phyloP scores from a whole-genome alignment of 2,797 vertebrate genomes.

The Falco peregrinus region DNA sequence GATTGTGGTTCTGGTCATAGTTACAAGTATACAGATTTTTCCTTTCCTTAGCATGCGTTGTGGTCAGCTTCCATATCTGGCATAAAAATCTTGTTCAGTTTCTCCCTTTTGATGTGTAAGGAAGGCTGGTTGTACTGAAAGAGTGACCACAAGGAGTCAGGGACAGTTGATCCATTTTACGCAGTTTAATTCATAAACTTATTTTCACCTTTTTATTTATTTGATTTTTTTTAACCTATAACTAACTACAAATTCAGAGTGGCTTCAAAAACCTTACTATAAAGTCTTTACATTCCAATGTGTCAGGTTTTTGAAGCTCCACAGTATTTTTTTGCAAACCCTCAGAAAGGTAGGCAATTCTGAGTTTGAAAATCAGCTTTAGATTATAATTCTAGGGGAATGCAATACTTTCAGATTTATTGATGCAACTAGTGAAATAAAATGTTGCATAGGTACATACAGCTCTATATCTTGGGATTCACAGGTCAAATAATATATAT shows the following conservation, averaged over 20 bases:
- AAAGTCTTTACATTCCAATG: not conserved
- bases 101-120: not conserved
- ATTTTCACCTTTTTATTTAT: not conserved
- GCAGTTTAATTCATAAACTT: not conserved
- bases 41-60: not conserved
- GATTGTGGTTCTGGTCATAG: not conserved
- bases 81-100: not conserved
- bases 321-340: not conserved
- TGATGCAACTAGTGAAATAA: not conserved
- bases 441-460: not conserved
- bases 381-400: not conserved
- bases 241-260: not conserved
- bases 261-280: not conserved
- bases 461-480: not conserved
- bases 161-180: not conserved
- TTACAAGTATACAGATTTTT: not conserved
- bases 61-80: not conserved
- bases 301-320: not conserved
- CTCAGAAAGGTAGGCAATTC: not conserved
- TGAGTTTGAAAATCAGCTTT: not conserved
- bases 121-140: not conserved
- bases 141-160: not conserved
- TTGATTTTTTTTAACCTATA: not conserved
- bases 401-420: not conserved
- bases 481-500: not conserved